A percentile compares a stretch with the other conserved stretches of the same genome.
Evolutionary conservation across 2,113 vertebrate species (phyloP).

Genomic region (Scortum barcoo): DNA sequence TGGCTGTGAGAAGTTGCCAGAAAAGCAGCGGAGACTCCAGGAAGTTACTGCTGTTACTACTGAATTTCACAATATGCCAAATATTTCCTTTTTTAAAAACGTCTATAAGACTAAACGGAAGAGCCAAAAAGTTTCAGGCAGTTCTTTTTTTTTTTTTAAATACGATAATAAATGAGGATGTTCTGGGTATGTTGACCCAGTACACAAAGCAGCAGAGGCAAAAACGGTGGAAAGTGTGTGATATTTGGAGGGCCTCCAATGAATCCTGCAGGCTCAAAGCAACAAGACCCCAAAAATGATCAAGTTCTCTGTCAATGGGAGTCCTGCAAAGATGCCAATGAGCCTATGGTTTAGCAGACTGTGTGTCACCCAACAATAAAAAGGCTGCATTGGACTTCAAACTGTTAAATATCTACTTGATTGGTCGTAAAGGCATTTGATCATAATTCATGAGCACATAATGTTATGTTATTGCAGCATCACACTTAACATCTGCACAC

Average conservation of each 20-base stretch:
- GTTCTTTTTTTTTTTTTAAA: no score
- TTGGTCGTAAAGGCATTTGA: constrained; percentile 1
- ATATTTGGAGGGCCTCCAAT: neutral
- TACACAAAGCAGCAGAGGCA: neutral
- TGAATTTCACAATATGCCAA: neutral
- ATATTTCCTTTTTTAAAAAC: neutral
- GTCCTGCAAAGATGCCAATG: neutral
- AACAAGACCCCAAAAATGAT: neutral
- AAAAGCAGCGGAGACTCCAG: no score
- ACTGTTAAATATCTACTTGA: constrained; percentile 10
- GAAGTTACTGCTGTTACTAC: no score
- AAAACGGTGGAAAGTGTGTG: neutral
- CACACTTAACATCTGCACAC: constrained; percentile 10
- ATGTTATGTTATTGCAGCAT: constrained; percentile 39
- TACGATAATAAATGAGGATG: no score
- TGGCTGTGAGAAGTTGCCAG: no score
- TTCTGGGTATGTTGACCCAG: neutral
- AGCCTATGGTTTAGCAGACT: no score
- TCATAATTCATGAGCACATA: constrained; percentile 46
- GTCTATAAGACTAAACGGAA: neutral
- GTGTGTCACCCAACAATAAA: neutral
- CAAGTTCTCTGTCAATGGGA: neutral
- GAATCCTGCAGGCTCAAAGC: neutral
- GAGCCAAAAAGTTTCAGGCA: neutral
- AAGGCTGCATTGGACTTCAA: neutral